Base-by-base conservation (phyloP, 2,888 invertebrate species). In the Phytoseiulus persimilis region DNA sequence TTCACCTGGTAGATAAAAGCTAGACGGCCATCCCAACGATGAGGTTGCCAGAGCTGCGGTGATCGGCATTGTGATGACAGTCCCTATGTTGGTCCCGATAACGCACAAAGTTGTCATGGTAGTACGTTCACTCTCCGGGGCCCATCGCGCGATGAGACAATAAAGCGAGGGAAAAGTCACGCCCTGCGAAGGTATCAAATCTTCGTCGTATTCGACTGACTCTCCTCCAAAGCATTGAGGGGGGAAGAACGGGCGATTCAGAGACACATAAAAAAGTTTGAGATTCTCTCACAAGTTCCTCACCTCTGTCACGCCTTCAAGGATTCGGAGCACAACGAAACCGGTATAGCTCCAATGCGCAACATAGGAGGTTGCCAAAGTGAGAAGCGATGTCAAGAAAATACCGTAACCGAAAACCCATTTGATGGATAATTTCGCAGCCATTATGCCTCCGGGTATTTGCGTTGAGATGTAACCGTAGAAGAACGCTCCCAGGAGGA, bases 401-500 rank as follows among this genome's bases (percentile, higher is more conserved):
- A 87, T 33, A 14, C 87, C 87, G 87, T 87, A 87, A 0, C 87
- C 87, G 32, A 87, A 87, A 5, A 87, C 87, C 87, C 87, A 87
- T 87, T 87, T 87, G 28, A 87, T 87, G 14, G 87, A 87, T 0
- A 32, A 33, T 31, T 87, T 87, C 23, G 32, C 87, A 1, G 87
- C 87, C 87, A 87, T 87, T 2, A 87, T 87, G 6, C 87, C 87
- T 9, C 87, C 87, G 11, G 45, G 32, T 1, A 91, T 65, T 87
- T 91, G 91, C 11, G 91, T 91, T 32, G 90, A 18, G 5, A 91
- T 90, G 87, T 91, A 91, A 9, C 91, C 91, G 90, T 90, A 91
- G 89, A 91, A 91, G 45, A 91, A 91, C 14, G 91, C 90, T 0
- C 90, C 91, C 83, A 91, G 89, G 83, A 91, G 89, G 31, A 31